Evolutionary conservation across 2,888 invertebrate genomes (phyloP).

Genomic region (Cacoxenus indagator): DNA sequence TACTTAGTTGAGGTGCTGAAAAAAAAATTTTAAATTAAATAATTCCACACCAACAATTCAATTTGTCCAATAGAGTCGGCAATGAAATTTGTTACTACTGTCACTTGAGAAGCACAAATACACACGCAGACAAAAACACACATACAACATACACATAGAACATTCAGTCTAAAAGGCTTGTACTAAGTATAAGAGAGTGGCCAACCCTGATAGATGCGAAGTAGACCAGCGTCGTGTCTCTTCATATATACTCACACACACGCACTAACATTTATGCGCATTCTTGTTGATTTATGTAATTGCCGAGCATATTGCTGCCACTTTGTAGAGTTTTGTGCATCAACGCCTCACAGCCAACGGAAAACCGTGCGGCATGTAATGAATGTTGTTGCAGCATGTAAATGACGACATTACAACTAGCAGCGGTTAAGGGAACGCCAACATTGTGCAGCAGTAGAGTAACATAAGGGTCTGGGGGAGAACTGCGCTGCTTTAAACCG

Average conservation of each 20-base stretch:
- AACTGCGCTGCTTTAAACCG: too few species aligned
- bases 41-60: conserved; percentile 20
- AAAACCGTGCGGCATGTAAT: conserved; percentile 14
- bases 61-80: conserved; percentile 2
- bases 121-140: neutral
- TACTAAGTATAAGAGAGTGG: conserved; percentile 5
- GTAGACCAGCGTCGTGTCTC: neutral
- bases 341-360: conserved; percentile 6
- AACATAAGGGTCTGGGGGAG: too few species aligned
- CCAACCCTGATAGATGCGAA: conserved; percentile 14
- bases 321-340: conserved; percentile 20
- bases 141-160: neutral
- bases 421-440: neutral
- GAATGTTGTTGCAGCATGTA: conserved; percentile 42
- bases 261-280: conserved; percentile 5
- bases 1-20: neutral
- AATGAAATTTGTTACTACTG: neutral
- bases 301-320: conserved; percentile 21
- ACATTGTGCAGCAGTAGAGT: conserved; percentile 2
- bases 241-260: conserved; percentile 14
- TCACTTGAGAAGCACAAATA: neutral
- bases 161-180: neutral
- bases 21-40: neutral
- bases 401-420: conserved; percentile 37
- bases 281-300: conserved; percentile 32